These are phyloP conservation scores for Ophion slaviceki DNA, from an alignment of 2,888 invertebrate genomes.

Conservation along the genomic window DNA sequence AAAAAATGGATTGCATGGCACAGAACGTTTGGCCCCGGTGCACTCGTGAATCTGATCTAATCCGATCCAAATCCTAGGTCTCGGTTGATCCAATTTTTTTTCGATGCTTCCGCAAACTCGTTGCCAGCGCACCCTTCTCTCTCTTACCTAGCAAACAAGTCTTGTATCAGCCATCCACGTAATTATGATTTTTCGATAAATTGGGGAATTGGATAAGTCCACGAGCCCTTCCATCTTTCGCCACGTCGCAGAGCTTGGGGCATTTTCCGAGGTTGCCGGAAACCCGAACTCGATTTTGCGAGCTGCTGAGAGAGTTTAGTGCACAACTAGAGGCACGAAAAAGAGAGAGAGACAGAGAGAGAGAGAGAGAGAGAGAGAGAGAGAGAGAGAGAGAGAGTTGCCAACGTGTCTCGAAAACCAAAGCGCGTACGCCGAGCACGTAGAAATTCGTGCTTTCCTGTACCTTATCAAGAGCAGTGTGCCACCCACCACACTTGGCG, in stretches of 20 bases:
- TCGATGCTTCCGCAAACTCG: no score
- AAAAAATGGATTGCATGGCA: no score
- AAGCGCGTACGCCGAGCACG: slow-evolving; percentile 76
- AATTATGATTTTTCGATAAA: slow-evolving; percentile 64
- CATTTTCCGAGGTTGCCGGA: slow-evolving; percentile 41
- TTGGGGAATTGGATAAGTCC: slow-evolving; percentile 59
- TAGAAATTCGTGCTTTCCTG: slow-evolving; percentile 78
- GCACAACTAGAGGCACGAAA: not conserved
- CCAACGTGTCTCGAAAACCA: slow-evolving; percentile 63
- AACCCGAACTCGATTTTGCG: slow-evolving; percentile 55
- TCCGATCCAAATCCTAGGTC: no score
- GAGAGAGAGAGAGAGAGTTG: slow-evolving; percentile 7
- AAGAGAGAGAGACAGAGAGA: not conserved
- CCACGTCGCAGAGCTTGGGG: slow-evolving; percentile 5
- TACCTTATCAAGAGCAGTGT: slow-evolving; percentile 72
- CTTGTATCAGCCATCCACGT: slow-evolving; percentile 49
- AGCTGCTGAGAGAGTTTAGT: slow-evolving; percentile 10
- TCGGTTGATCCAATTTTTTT: no score
- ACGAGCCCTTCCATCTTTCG: not conserved
- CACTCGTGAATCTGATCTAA: no score
- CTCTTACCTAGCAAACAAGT: slow-evolving; percentile 9
- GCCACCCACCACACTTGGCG: slow-evolving; percentile 54
- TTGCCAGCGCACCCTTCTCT: no score
- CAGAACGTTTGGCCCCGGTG: no score
- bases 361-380: slow-evolving; percentile 9